Evolutionary conservation across 2,113 vertebrate species (phyloP), one percentile per base, ranked within the genome.

Genomic region (Ceyx melanurus): DNA sequence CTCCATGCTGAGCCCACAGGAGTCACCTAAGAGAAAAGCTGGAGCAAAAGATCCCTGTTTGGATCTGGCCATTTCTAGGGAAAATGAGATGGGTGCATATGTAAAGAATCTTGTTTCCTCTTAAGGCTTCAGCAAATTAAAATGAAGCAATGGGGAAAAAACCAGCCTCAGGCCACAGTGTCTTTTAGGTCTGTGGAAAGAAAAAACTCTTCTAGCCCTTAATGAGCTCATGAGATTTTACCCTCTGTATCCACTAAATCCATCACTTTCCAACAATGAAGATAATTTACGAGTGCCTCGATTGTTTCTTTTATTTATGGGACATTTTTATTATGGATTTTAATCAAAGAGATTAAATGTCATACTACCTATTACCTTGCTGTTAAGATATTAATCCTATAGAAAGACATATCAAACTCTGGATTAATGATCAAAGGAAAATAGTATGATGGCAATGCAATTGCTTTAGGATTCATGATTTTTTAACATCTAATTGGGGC

Each of bases 261-360:
- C 43, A 95, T 88, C 80, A 91, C 73, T 94, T 95, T 86, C 90
- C 90, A 97, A 97, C 94, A 96, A 92, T 97, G 94, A 96, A 94
- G 93, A 83, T 91, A 95, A 97, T 95, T 96, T 93, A 97, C 61
- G 93, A 66, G 92, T 80, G 81, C 93, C 88, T 96, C 90, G 91
- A 93, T 94, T 90, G 81, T 97, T 97, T 93, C 92, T 94, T 94
- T 95, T 95, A 97, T 96, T 96, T 94, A 93, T 87, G 93, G 86
- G 96, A 95, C 90, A 91, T 90, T 95, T 96, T 97, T 96, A 95
- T 94, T 97, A 95, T 89, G 89, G 83, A 96, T 92, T 97, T 97
- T 97, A 96, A 97, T 97, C 95, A 96, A 95, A 96, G 89, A 96
- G 89, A 95, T 96, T 96, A 94, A 97, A 95, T 95, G 94, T 88